A percentile compares a stretch with the other conserved stretches of the same genome.
phyloP scores from a whole-genome alignment of 2,113 vertebrate genomes.

The Psettodes erumei region DNA sequence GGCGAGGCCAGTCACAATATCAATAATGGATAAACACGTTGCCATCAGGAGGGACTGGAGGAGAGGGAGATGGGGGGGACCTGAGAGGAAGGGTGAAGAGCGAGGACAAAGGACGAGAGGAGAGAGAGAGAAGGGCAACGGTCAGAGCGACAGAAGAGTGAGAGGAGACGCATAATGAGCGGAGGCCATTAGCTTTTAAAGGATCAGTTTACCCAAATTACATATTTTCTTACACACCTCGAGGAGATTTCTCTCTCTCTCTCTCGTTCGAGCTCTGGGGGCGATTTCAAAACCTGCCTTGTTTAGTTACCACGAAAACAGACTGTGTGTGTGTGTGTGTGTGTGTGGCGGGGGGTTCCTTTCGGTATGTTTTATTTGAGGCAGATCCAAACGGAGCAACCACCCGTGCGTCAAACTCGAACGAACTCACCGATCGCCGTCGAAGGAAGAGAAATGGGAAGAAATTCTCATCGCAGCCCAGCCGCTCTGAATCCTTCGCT shows the following conservation, averaged over 20 bases:
- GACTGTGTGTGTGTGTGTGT: too few species aligned
- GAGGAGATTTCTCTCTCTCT: background rate
- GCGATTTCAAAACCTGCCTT: background rate
- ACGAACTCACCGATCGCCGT: too few species aligned
- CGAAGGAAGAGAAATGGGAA: too few species aligned
- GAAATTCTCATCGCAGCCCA: too few species aligned
- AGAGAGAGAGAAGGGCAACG: constrained; percentile 4
- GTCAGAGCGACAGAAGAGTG: background rate
- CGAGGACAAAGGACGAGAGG: constrained; percentile 43
- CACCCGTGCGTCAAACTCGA: background rate
- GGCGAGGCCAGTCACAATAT: constrained; percentile 75
- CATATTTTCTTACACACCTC: constrained; percentile 8
- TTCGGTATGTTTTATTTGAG: background rate
- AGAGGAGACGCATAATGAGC: background rate
- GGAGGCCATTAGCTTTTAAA: constrained; percentile 30
- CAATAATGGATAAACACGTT: constrained; percentile 81
- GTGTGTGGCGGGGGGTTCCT: too few species aligned
- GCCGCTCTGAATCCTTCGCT: too few species aligned
- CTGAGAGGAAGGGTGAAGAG: constrained; percentile 40
- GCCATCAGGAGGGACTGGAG: constrained; percentile 66
- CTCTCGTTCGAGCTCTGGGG: background rate
- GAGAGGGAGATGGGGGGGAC: constrained; percentile 47
- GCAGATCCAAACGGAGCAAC: background rate
- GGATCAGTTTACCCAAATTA: constrained; percentile 33
- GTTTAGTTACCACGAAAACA: background rate